Percentiles rank a stretch among this genome's conserved stretches.
These are phyloP conservation scores for Microchirus variegatus DNA, from an alignment of 2,797 vertebrate genomes.

Conservation along the genomic window DNA sequence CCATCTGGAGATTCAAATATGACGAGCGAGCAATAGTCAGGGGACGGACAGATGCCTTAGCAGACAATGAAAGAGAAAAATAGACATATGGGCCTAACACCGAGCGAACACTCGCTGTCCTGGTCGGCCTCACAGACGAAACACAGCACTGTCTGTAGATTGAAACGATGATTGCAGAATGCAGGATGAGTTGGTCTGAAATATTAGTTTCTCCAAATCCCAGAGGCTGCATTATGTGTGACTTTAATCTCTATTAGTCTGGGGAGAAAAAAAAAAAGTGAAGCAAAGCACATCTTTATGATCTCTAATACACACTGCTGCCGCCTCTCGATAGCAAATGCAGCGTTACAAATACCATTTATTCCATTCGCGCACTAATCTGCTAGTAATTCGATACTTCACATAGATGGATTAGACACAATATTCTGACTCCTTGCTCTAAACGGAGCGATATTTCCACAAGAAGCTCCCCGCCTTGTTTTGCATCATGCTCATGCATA, in stretches of 20 bases:
- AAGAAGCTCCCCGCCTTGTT: not conserved
- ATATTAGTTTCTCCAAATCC: conserved; percentile 31
- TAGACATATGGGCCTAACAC: conserved; percentile 39
- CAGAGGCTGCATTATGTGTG: conserved; percentile 18
- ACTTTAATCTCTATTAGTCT: conserved; percentile 41
- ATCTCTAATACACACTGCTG: not conserved
- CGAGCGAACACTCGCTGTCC: conserved; percentile 27
- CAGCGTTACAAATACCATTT: not conserved
- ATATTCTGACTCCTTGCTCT: not conserved
- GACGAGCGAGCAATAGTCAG: conserved; percentile 33
- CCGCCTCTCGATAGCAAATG: not conserved
- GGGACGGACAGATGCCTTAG: conserved; percentile 48
- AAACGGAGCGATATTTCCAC: not conserved
- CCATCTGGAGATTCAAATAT: conserved; percentile 65
- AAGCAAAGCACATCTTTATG: conserved; percentile 1
- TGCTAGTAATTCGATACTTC: not conserved
- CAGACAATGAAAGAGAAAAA: conserved; percentile 28
- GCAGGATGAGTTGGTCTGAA: conserved; percentile 32
- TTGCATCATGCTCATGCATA: not conserved
- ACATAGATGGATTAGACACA: not conserved
- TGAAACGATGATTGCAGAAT: conserved; percentile 30
- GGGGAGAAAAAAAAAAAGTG: conserved; percentile 2
- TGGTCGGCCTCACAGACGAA: conserved; percentile 32
- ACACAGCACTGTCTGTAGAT: conserved; percentile 34
- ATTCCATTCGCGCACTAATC: not conserved